These are phyloP conservation scores for Andricus quercusramuli DNA, from an alignment of 2,888 invertebrate species.

Conservation along the genomic window DNA sequence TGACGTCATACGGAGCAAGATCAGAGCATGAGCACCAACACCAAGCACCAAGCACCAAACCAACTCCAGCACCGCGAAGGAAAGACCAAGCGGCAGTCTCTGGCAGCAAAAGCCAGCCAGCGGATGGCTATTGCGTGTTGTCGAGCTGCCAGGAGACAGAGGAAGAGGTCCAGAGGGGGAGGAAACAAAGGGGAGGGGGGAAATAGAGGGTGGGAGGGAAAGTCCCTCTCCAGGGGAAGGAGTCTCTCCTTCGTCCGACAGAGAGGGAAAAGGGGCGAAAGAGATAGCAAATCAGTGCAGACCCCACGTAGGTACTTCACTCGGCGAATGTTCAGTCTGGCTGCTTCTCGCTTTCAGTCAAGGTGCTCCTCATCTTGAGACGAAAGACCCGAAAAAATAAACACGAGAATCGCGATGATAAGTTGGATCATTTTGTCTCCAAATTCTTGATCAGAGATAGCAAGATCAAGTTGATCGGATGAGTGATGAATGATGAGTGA, in stretches of 20 bases:
- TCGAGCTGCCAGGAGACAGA: conserved; percentile 50
- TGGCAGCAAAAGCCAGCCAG: conserved; percentile 52
- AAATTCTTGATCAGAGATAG: too few relatives aligned
- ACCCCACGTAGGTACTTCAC: conserved; percentile 50
- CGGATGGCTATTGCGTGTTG: conserved; percentile 47
- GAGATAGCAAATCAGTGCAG: conserved; percentile 53
- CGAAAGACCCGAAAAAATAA: conserved; percentile 18
- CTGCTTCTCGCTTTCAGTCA: conserved; percentile 43
- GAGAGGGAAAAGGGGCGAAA: conserved; percentile 43
- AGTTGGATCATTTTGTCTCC: neutral
- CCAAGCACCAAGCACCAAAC: conserved; percentile 43
- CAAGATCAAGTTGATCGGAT: neutral
- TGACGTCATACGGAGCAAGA: conserved; percentile 65
- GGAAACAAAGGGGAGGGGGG: conserved; percentile 40
- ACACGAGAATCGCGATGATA: neutral
- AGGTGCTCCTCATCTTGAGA: conserved; percentile 20
- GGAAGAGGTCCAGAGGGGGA: conserved; percentile 45
- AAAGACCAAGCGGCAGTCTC: conserved; percentile 46
- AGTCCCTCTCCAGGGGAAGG: conserved; percentile 33
- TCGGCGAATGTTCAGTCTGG: conserved; percentile 59
- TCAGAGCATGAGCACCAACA: conserved; percentile 53
- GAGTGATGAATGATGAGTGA: neutral
- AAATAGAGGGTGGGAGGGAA: conserved; percentile 40
- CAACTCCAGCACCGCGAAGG: conserved; percentile 40
- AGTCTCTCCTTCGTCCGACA: conserved; percentile 13